phyloP scores from a whole-genome alignment of 1,140 invertebrate species.

The Littorina saxatilis region DNA sequence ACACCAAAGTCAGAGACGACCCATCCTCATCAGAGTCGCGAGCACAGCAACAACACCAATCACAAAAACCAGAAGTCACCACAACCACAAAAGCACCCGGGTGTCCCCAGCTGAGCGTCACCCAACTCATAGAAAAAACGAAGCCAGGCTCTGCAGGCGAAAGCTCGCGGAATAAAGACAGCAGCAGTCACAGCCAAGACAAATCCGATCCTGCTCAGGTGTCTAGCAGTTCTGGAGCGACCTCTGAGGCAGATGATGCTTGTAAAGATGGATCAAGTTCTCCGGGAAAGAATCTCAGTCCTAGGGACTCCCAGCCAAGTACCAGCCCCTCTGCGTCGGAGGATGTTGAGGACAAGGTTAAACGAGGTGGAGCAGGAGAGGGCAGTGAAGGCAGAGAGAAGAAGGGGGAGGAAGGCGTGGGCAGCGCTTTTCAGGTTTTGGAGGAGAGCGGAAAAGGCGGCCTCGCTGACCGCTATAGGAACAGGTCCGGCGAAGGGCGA shows the following conservation, averaged over 20 bases:
- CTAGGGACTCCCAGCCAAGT: no score
- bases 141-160: background rate
- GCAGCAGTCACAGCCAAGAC: background rate
- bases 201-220: background rate
- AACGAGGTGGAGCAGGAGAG: background rate
- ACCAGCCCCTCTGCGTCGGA: no score
- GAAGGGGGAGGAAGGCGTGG: background rate
- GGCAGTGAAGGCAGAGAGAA: background rate
- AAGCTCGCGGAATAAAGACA: background rate
- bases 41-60: background rate
- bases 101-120: conserved; percentile 8
- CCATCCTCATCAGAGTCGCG: no score
- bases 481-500: background rate
- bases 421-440: conserved; percentile 2
- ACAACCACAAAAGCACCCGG: background rate
- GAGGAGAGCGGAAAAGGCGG: background rate
- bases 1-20: background rate
- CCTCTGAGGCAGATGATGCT: background rate
- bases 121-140: background rate
- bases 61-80: background rate
- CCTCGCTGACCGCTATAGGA: background rate
- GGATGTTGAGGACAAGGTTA: no score
- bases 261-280: no score
- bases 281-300: no score
- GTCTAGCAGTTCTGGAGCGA: background rate